Conservation (phyloP, 1,140 invertebrate genomes). For the Drosophila repleta region DNA sequence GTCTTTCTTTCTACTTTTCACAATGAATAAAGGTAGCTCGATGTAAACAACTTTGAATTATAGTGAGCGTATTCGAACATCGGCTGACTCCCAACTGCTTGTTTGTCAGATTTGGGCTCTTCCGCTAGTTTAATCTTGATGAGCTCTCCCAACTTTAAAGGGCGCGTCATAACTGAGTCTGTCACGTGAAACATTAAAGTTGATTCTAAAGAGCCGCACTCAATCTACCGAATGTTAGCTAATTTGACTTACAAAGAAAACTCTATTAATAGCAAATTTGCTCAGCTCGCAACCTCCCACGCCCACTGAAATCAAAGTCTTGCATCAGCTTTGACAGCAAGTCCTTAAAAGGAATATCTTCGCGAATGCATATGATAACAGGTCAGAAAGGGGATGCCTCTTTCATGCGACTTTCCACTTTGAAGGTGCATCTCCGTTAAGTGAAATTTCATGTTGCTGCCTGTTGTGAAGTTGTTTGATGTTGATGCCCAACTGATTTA, state of each 20-base stretch:
- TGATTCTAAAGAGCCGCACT: conserved; percentile 33
- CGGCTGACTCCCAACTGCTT: too few species aligned
- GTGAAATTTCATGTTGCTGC: conserved; percentile 62
- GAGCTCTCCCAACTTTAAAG: conserved; percentile 7
- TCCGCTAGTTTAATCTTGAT: not conserved
- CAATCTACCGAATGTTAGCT: conserved; percentile 24
- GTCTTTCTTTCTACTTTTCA: too few species aligned
- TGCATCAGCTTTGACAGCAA: conserved; percentile 44
- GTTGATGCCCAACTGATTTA: conserved; percentile 36
- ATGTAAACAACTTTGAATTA: too few species aligned
- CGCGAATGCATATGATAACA: conserved; percentile 37
- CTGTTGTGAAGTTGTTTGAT: conserved; percentile 35
- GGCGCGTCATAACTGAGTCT: conserved; percentile 44
- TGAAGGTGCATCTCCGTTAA: conserved; percentile 36
- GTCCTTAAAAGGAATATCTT: conserved; percentile 45
- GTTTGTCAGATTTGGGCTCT: not conserved
- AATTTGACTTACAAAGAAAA: conserved; percentile 16
- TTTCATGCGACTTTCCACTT: too few species aligned
- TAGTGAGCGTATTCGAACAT: not conserved
- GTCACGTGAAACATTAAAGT: conserved; percentile 50
- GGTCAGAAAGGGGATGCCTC: conserved; percentile 15
- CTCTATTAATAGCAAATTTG: conserved; percentile 72
- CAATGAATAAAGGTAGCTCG: too few species aligned
- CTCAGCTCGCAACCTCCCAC: conserved; percentile 6
- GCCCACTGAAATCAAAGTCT: not conserved